Base-by-base conservation (phyloP, 2,113 vertebrate genomes). In the Sialia sialis region DNA sequence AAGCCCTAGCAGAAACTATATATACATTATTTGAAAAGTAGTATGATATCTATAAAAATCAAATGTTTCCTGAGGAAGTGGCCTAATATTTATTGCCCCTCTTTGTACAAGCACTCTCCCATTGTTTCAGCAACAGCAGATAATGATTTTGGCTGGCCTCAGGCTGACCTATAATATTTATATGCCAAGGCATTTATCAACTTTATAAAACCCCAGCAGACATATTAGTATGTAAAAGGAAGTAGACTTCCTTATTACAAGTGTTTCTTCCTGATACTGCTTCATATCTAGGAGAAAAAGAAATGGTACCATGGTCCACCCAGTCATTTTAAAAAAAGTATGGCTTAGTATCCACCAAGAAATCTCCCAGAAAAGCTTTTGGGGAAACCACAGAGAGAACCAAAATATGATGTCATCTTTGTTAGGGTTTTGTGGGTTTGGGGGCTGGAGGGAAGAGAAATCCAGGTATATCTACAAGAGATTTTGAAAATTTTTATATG, bases 211-310 rank as follows among this genome's bases (percentile, higher is more conserved):
- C 60, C 32, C 59, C 41, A 88, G 38, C 10, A 96, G 95, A 96
- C 90, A 94, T 94, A 95, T 96, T 93, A 90, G 86, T 82, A 93
- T 95, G 92, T 85, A 96, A 96, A 95, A 94, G 94, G 94, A 97
- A 98, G 58, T 79, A 66, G 76, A 93, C 73, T 97, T 98, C 94
- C 97, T 97, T 82, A 95, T 88, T 94, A 51, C 83, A 96, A 97
- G 80, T 95, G 97, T 96, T 97, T 97, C 97, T 97, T 98, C 95
- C 95, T 96, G 96, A 97, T 96, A 96, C 7, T 90, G 83, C 67
- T 85, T 84, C 46, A 73, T 91, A 91, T 95, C 91, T 90, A 74
- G 63, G 85, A 91, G 88, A 87, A 97, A 96, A 97, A 91, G 66
- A 91, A 95, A 62, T 16, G 36, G 51, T 66, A 59, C 32, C 59